phyloP scores from a whole-genome alignment of 1,140 invertebrate species.

The Lamellibrachia luymesi region DNA sequence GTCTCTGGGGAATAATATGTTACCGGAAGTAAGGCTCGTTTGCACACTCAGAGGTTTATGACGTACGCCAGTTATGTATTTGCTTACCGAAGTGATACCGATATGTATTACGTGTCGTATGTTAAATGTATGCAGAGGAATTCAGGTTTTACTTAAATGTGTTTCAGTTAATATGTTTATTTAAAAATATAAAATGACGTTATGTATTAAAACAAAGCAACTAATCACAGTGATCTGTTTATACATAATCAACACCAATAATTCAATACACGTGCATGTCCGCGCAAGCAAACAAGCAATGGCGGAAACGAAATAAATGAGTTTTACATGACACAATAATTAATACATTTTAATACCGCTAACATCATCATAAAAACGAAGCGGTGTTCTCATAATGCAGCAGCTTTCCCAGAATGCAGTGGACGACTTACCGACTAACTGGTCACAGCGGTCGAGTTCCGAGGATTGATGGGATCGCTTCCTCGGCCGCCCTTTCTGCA shows the following conservation, averaged over 20 bases:
- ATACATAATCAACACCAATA: too few relatives aligned
- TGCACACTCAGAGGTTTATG: neutral
- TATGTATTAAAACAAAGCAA: neutral
- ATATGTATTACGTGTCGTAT: neutral
- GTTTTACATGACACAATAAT: too few relatives aligned
- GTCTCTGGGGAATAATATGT: neutral
- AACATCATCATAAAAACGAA: neutral
- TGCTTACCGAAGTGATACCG: neutral
- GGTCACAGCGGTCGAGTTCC: neutral
- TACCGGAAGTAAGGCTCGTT: neutral
- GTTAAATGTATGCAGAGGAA: neutral
- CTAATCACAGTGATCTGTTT: too few relatives aligned
- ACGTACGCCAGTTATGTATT: neutral
- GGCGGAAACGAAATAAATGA: too few relatives aligned
- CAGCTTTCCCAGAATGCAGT: neutral
- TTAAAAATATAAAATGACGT: neutral
- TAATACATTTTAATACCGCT: too few relatives aligned
- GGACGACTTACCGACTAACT: neutral
- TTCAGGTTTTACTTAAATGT: neutral
- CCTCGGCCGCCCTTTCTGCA: conserved; percentile 78
- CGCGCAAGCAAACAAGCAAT: neutral
- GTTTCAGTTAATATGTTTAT: neutral
- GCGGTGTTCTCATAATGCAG: neutral
- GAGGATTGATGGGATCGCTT: conserved; percentile 61
- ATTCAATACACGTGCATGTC: neutral